Base-by-base conservation (phyloP, 2,888 invertebrate genomes). In the Andrena fulva region DNA sequence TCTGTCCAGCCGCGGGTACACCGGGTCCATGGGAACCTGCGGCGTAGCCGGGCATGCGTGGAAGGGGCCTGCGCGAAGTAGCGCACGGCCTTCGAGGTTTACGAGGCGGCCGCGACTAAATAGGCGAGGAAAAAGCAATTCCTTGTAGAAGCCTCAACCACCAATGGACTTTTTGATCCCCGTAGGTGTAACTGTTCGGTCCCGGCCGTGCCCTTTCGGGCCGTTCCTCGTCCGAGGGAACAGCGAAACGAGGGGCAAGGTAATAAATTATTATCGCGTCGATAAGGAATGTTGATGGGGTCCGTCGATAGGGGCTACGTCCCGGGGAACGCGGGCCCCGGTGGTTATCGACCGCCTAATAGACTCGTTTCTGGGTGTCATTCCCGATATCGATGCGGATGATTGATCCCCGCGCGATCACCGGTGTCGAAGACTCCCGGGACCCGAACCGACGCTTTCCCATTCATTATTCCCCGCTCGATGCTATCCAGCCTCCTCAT, bases 201-300 rank as follows among this genome's bases (percentile, higher is more conserved):
- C 12, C 31, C n/a, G 2, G 62, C 24, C 68, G 69, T 76, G 67
- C 60, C 67, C 66, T 78, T 60, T 60, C 29, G 63, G 42, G 8
- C 31, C 73, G 64, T 63, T 72, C 80, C 81, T 64, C 35, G 60
- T 31, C 29, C 70, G 66, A 20, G 72, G 70, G 73, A 72, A 70
- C 78, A 68, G 81, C 77, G 80, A 79, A 75, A 85, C 84, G 76
- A 67, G 85, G 85, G 84, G 84, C 87, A 87, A 85, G 90, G 87
- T 91, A 91, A 92, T 92, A 92, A 92, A 92, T 92, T 92, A 92
- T 92, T 91, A 89, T 91, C 89, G 89, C 88, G 90, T 92, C 92
- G 90, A 92, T 92, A 92, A 91, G 91, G 92, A 92, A 92, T 92
- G 92, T 90, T 87, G 92, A 92, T 92, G 91, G 91, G 89, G 86